A percentile compares a stretch with the other conserved stretches of the same genome.
These are phyloP conservation scores for Pegoplata infirma DNA, from an alignment of 2,888 invertebrate species.

Conservation along the genomic window DNA sequence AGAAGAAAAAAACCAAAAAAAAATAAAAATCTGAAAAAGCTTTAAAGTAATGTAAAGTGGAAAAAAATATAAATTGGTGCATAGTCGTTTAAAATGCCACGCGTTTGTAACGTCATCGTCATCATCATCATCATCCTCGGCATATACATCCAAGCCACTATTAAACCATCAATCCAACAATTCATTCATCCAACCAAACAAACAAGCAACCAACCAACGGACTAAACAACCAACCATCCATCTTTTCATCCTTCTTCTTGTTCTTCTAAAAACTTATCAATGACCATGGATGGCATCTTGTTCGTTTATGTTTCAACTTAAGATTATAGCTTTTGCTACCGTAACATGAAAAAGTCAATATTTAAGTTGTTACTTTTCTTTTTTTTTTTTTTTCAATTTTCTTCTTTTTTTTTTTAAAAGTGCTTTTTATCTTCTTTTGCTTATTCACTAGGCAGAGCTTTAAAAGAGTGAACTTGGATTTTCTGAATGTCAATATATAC, in stretches of 20 bases:
- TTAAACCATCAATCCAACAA: conserved; percentile 31
- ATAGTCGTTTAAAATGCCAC: conserved; percentile 40
- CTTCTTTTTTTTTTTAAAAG: background rate
- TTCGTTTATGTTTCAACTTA: conserved; percentile 43
- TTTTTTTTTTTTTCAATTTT: background rate
- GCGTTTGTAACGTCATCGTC: conserved; percentile 44
- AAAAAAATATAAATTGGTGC: conserved; percentile 29
- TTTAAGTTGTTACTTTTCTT: conserved; percentile 43
- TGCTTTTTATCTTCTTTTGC: background rate
- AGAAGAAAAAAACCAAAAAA: background rate
- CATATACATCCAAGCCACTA: conserved; percentile 29
- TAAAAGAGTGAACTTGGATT: background rate
- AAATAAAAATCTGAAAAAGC: background rate
- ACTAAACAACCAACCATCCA: conserved; percentile 17
- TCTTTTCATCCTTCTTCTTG: conserved; percentile 33
- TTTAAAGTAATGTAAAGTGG: conserved; percentile 4
- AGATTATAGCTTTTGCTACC: conserved; percentile 53
- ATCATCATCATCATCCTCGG: conserved; percentile 22
- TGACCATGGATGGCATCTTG: conserved; percentile 41
- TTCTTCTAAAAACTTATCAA: conserved; percentile 55
- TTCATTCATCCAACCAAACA: background rate
- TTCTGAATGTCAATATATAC: too few relatives aligned
- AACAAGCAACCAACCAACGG: conserved; percentile 10
- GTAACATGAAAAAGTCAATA: conserved; percentile 63
- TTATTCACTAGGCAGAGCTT: background rate